Evolutionary conservation across 2,797 vertebrate species (phyloP), one percentile per base, ranked within the genome.

Genomic region (Smutsia temminckii): DNA sequence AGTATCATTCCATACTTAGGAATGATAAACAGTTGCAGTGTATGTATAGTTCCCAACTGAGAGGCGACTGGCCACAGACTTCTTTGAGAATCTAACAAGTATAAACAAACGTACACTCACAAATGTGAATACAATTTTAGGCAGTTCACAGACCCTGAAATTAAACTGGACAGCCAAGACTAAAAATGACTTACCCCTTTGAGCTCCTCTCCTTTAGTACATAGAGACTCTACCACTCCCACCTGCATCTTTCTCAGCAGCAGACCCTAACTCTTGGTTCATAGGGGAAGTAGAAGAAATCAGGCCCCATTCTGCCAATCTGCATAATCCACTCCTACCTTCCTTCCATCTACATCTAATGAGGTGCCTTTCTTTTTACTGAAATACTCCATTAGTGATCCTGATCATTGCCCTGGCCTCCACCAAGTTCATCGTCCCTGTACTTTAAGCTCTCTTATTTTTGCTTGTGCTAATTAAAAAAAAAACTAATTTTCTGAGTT

Each of bases 391-490:
- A 21, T 0, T 18, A 46, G 6, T 32, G 3, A 12, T 69, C 57
- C 46, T 32, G 27, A 71, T n/a, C 74, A 11, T 40, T n/a, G 25
- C 23, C 40, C 64, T 79, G 59, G 66, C 13, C 34, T 74, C 71
- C 46, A 32, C 13, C 53, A 61, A 57, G 53, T 69, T 87, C 16
- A 6, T 49, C 12, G 14, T 23, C 13, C 55, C 53, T 74, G 13
- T 14, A 8, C 75, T 59, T 34, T 34, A 34, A 25, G 10, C 11
- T 53, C 27, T 53, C 17, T 80, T 80, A 77, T 51, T 29, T 55
- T 88, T 87, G 55, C 61, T 81, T 69, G 23, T 69, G n/a, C 32
- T 92, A 71, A 77, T 59, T 88, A 69, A 37, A 78, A 88, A 88
- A 91, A 53, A 57, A 81, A 80, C 14, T 75, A 4, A 79, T 51